Evolutionary conservation across 1,140 invertebrate species (phyloP).

Genomic region (Chrysoperla carnea): DNA sequence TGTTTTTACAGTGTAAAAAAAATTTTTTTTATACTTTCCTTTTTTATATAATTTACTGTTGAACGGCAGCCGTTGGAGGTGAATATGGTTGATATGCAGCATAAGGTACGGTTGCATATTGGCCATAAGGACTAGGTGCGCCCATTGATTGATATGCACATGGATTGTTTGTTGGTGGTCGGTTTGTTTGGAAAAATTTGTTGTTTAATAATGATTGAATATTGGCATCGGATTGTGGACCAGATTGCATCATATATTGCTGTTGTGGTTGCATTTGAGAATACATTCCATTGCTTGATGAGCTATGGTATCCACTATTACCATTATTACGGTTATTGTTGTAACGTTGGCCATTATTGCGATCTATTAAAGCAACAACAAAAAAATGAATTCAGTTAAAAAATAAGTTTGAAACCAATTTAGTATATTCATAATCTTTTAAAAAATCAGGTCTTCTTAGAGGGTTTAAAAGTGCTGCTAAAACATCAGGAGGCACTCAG

Average conservation of each 20-base stretch:
- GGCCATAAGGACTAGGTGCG: constrained; percentile 28
- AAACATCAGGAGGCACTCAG: constrained; percentile 22
- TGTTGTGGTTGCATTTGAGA: constrained; percentile 18
- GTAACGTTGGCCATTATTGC: constrained; percentile 6
- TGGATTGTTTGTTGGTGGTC: constrained; percentile 30
- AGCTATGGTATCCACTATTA: constrained; percentile 10
- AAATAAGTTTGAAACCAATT: too few species aligned
- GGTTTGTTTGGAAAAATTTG: constrained; percentile 40
- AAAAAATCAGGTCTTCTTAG: constrained; percentile 53
- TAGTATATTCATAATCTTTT: too few species aligned
- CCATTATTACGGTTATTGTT: constrained; percentile 14
- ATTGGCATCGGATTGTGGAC: constrained; percentile 22
- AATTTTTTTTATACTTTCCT: background rate
- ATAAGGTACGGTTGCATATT: constrained; percentile 16
- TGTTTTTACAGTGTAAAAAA: background rate
- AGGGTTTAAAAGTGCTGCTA: constrained; percentile 24
- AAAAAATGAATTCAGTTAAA: too few species aligned
- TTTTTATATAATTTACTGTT: constrained; percentile 17
- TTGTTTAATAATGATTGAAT: constrained; percentile 37
- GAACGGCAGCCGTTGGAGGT: constrained; percentile 20
- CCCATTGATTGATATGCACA: constrained; percentile 39
- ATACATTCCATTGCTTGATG: constrained; percentile 15
- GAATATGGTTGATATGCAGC: constrained; percentile 24
- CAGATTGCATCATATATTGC: constrained; percentile 25
- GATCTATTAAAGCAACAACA: too few species aligned